These are phyloP conservation scores for Silurus glanis DNA, from an alignment of 2,113 vertebrate species.

Conservation along the genomic window DNA sequence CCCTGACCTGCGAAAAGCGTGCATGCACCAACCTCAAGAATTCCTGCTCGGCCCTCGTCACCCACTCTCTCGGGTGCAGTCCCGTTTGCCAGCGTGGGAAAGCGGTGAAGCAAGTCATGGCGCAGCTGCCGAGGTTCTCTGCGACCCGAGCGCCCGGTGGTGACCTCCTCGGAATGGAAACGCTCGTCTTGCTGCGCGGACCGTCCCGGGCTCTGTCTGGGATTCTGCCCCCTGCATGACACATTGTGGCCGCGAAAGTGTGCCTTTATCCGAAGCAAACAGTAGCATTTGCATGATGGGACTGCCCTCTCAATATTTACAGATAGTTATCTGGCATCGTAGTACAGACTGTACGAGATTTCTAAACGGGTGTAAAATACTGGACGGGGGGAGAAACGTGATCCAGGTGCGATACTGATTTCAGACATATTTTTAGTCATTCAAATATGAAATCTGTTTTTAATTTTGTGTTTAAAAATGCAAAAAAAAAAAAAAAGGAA, in stretches of 20 bases:
- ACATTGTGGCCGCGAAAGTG: slow-evolving; percentile 20
- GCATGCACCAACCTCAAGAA: slow-evolving; percentile 45
- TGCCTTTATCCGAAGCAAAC: slow-evolving; percentile 44
- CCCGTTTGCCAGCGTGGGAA: slow-evolving; percentile 34
- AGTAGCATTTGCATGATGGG: slow-evolving; percentile 49
- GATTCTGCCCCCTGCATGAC: slow-evolving; percentile 7
- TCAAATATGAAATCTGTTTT: background rate
- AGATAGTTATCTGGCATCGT: slow-evolving; percentile 10
- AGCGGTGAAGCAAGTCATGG: slow-evolving; percentile 44
- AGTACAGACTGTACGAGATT: background rate
- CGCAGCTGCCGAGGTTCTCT: slow-evolving; percentile 20
- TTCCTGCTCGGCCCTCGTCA: slow-evolving; percentile 4
- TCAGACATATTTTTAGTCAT: background rate
- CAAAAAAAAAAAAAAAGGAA: background rate
- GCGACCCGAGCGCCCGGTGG: background rate
- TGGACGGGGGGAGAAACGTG: background rate
- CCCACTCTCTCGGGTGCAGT: background rate
- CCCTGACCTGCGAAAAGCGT: slow-evolving; percentile 36
- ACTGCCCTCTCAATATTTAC: slow-evolving; percentile 41
- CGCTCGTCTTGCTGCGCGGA: background rate
- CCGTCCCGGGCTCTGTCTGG: slow-evolving; percentile 9
- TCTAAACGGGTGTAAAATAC: background rate
- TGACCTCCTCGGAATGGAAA: slow-evolving; percentile 44
- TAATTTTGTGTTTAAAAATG: too few relatives aligned
- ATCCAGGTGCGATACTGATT: background rate